Conservation (phyloP, 53 echinoderm and acorn worm species). For the Apostichopus leukothele region DNA sequence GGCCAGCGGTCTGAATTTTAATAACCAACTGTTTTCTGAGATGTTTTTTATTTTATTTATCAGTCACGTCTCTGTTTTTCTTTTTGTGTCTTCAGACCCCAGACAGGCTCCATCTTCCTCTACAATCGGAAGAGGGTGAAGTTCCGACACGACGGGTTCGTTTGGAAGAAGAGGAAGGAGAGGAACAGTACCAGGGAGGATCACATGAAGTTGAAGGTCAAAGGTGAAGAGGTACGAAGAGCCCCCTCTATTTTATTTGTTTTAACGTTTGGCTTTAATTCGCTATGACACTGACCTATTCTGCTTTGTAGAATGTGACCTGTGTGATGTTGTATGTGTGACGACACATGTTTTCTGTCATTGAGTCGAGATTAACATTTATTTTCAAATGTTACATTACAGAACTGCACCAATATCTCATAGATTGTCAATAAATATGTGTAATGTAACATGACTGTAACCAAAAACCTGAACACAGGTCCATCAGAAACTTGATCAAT, state of each 20-base stretch:
- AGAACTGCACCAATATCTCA: no score
- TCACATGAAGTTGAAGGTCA: slow-evolving; percentile 98
- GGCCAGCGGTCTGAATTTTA: slow-evolving; percentile 32
- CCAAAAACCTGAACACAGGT: no score
- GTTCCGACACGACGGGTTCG: slow-evolving; percentile 83
- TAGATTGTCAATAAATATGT: no score
- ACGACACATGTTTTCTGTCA: no score
- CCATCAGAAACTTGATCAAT: no score
- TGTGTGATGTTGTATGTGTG: no score
- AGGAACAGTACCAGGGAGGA: slow-evolving; percentile 89
- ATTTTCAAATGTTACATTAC: no score
- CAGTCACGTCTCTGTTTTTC: background rate
- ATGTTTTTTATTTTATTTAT: background rate
- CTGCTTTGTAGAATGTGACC: no score
- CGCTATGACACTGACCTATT: no score
- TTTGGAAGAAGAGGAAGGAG: slow-evolving; percentile 95
- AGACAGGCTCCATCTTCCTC: slow-evolving; percentile 83
- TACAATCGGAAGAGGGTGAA: slow-evolving; percentile 95
- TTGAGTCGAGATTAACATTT: no score
- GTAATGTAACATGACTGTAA: no score
- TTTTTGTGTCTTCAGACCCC: slow-evolving; percentile 60
- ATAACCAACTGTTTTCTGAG: background rate
- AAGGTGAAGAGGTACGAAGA: slow-evolving; percentile 87
- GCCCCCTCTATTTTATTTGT: background rate
- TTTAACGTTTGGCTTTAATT: no score